Base-by-base conservation (phyloP, 1,140 invertebrate species). In the Spodoptera frugiperda region DNA sequence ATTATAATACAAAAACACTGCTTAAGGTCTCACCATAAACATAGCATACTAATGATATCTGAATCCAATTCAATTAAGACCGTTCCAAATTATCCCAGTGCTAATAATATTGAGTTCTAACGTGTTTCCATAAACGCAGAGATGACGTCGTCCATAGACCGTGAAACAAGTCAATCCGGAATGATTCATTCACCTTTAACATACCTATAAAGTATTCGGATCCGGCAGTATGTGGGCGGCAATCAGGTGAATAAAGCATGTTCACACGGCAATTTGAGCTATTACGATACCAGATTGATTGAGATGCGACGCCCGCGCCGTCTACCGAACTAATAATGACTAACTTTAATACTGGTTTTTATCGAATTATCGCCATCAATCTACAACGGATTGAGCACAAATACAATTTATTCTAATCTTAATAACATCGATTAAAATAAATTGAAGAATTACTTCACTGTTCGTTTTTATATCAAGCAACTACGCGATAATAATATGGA, bases 211-310 rank as follows among this genome's bases (percentile, higher is more conserved):
- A 78, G 65, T 76, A 65, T 81, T 85, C 61, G 76, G 68, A 81
- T 79, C 65, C 75, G 68, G 76, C 59, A 74, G 57, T 70, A 77
- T 72, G 88, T 89, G 81, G 89, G 88, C 82, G 84, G 68, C 10
- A 78, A 76, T 78, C 80, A 86, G 84, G 85, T 87, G 82, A 86
- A 85, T 78, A 79, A 78, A 77, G 74, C 59, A 78, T 79, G 81
- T 79, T 86, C 83, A 79, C 82, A 86, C 81, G 84, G 79, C 82
- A 84, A 86, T 89, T 85, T 82, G 75, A 77, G 79, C 80, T 86
- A 83, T 86, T 84, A 83, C 76, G 76, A 72, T 80, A 82, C 78
- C 63, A 68, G 74, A 81, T 80, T 82, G 84, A 89, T 88, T 88
- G 87, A 86, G 73, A 82, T 84, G 78, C 68, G 68, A 44, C 78